Percentiles rank a stretch among this genome's conserved stretches.
Evolutionary conservation across 1,140 invertebrate genomes (phyloP).

Genomic region (Harlomillsia oculata): DNA sequence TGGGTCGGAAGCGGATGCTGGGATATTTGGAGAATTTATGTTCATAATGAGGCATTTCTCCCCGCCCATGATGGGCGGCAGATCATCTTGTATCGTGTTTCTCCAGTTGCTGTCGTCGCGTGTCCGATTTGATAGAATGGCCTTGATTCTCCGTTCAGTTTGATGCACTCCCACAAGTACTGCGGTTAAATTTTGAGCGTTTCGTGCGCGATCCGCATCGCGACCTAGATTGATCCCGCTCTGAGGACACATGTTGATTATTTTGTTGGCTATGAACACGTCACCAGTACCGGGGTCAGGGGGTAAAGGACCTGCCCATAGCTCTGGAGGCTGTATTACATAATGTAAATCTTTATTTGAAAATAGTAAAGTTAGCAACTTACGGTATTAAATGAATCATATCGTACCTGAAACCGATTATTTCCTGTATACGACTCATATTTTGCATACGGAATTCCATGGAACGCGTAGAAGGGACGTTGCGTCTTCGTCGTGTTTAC

Average conservation of each 20-base stretch:
- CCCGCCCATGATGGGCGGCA: not conserved
- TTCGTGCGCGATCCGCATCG: too few species aligned
- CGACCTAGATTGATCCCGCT: not conserved
- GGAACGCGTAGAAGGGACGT: not conserved
- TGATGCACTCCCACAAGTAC: not conserved
- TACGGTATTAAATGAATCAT: not conserved
- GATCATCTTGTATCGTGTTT: not conserved
- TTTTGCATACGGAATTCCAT: not conserved
- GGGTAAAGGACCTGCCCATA: not conserved
- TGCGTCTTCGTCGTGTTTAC: not conserved
- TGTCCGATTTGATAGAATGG: not conserved
- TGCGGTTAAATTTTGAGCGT: not conserved
- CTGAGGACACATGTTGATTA: slow-evolving; percentile 1
- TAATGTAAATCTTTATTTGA: not conserved
- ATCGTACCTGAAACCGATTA: slow-evolving; percentile 4
- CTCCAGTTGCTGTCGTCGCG: too few species aligned
- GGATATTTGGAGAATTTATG: not conserved
- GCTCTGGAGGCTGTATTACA: not conserved
- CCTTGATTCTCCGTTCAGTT: not conserved
- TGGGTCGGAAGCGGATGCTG: not conserved
- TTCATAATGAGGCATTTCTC: slow-evolving; percentile 4
- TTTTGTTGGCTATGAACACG: not conserved
- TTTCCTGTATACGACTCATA: not conserved
- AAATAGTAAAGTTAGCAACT: not conserved
- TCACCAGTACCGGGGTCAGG: not conserved